Evolutionary conservation across 2,113 vertebrate genomes (phyloP).

Genomic region (Centropristis striata): DNA sequence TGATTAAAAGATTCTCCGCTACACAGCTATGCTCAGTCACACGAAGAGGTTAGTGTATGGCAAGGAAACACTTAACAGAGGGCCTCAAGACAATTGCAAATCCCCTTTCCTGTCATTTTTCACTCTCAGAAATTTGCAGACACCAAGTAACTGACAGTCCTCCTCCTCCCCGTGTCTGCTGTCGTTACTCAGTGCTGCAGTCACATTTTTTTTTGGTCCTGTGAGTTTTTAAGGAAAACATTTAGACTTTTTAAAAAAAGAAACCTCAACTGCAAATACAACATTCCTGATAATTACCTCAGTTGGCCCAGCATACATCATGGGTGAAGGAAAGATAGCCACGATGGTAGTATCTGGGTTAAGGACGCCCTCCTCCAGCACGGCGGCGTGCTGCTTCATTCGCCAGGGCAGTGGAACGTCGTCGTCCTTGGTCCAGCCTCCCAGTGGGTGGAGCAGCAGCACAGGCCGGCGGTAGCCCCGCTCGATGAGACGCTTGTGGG

Average conservation of each 20-base stretch:
- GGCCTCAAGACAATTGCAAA: slow-evolving; percentile 33
- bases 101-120: slow-evolving; percentile 59
- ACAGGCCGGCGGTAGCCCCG: slow-evolving; percentile 95
- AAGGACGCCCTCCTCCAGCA: slow-evolving; percentile 94
- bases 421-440: slow-evolving; percentile 99
- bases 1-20: slow-evolving; percentile 62
- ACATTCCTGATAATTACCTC: slow-evolving; percentile 86
- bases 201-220: slow-evolving; percentile 15
- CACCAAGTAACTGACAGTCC: slow-evolving; percentile 23
- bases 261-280: slow-evolving; percentile 32
- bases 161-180: slow-evolving; percentile 16
- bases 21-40: slow-evolving; percentile 42
- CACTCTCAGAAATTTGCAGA: slow-evolving; percentile 41
- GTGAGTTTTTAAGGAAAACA: slow-evolving; percentile 37
- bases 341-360: slow-evolving; percentile 93
- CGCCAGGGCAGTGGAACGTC: slow-evolving; percentile 96
- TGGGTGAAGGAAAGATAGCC: slow-evolving; percentile 98
- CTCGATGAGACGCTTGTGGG: slow-evolving; percentile 92
- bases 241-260: neutral
- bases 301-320: slow-evolving; percentile 99
- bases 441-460: slow-evolving; percentile 95
- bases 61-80: slow-evolving; percentile 51
- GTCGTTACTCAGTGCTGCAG: slow-evolving; percentile 18
- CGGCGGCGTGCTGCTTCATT: slow-evolving; percentile 96
- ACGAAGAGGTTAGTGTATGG: slow-evolving; percentile 35